These are phyloP conservation scores for Callopanchax toddi DNA, from an alignment of 2,113 vertebrate species.

Conservation along the genomic window DNA sequence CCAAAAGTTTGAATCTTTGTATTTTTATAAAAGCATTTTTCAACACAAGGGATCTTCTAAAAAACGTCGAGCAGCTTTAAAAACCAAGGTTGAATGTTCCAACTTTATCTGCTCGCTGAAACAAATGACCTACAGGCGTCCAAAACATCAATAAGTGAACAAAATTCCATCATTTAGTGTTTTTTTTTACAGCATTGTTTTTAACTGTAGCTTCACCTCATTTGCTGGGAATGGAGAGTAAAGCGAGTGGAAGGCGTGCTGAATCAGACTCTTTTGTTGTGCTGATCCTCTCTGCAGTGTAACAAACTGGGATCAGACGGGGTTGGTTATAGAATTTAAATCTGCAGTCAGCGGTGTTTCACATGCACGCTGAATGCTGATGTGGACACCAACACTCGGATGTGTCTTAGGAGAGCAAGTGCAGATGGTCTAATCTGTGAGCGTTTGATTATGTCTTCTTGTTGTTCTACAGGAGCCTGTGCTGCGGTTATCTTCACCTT, in stretches of 20 bases:
- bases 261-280: neutral
- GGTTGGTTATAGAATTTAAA: neutral
- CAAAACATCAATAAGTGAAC: neutral
- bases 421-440: neutral
- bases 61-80: no score
- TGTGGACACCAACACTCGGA: conserved; percentile 12
- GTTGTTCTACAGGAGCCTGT: neutral
- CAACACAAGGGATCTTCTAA: no score
- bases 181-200: neutral
- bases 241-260: neutral
- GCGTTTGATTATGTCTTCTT: conserved; percentile 3
- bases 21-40: no score
- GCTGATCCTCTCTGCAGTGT: neutral
- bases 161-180: no score
- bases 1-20: no score
- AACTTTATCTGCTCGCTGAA: neutral
- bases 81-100: neutral
- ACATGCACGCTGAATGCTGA: conserved; percentile 28
- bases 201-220: neutral
- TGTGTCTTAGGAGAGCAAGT: conserved; percentile 2
- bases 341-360: neutral
- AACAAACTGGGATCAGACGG: conserved; percentile 12
- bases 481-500: conserved; percentile 34
- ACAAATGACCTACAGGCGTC: neutral
- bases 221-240: neutral